A percentile compares a stretch with the other conserved stretches of the same genome.
Evolutionary conservation across 2,888 invertebrate species (phyloP).

Genomic region (Cheilosia impressa): DNA sequence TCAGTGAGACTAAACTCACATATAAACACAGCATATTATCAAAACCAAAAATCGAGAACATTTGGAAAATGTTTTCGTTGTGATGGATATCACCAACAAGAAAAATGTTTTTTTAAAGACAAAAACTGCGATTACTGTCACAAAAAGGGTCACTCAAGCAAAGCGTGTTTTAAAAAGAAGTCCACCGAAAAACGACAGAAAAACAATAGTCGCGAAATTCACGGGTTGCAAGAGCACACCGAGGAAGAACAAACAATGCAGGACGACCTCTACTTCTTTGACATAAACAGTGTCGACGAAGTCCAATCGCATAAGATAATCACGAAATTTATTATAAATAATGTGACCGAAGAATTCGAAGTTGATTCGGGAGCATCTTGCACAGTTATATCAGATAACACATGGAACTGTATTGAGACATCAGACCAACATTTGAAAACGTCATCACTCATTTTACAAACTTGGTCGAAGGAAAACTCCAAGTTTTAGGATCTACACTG

Average conservation of each 20-base stretch:
- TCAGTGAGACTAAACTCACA: slow-evolving; percentile 9
- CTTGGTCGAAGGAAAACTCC: slow-evolving; percentile 35
- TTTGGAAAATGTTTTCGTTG: slow-evolving; percentile 27
- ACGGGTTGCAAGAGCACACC: too few species aligned
- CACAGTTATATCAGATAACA: slow-evolving; percentile 8
- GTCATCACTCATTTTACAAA: slow-evolving; percentile 17
- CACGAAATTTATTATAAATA: slow-evolving; percentile 16
- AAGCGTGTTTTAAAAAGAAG: slow-evolving; percentile 28
- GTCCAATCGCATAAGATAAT: slow-evolving; percentile 10
- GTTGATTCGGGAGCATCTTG: background rate
- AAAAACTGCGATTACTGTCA: slow-evolving; percentile 29
- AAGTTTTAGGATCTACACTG: slow-evolving; percentile 7
- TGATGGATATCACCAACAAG: slow-evolving; percentile 18
- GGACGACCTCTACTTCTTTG: slow-evolving; percentile 1
- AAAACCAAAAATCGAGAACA: background rate
- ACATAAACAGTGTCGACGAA: slow-evolving; percentile 4
- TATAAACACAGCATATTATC: background rate
- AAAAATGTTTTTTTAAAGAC: slow-evolving; percentile 34
- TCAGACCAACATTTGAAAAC: background rate
- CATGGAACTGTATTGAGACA: slow-evolving; percentile 15
- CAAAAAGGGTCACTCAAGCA: slow-evolving; percentile 2
- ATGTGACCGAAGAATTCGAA: slow-evolving; percentile 16
- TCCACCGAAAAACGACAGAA: background rate
- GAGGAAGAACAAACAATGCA: too few species aligned
- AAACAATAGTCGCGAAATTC: too few species aligned